A percentile compares a stretch with the other conserved stretches of the same genome.
phyloP scores from a whole-genome alignment of 2,797 vertebrate genomes.

The Prunella strophiata region DNA sequence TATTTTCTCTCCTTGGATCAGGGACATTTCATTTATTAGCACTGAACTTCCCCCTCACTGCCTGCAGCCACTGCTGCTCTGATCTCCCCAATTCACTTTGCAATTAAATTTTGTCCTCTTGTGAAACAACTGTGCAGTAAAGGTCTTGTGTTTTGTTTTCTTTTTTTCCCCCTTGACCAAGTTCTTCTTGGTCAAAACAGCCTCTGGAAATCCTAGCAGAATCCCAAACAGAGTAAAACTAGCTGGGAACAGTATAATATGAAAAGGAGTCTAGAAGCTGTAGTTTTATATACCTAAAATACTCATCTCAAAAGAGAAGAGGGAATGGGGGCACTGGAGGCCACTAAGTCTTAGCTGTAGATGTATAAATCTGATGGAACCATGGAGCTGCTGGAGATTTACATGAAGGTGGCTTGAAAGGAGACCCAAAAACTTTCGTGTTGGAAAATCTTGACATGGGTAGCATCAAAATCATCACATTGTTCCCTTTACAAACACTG shows the following conservation, averaged over 20 bases:
- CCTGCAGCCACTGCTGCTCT: conserved; percentile 68
- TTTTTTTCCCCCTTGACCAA: background rate
- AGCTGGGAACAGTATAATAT: background rate
- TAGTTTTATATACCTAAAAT: background rate
- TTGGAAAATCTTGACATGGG: background rate
- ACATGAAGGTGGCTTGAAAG: background rate
- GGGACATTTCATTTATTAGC: conserved; percentile 72
- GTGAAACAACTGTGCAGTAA: conserved; percentile 55
- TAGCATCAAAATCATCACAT: background rate
- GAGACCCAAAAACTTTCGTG: background rate
- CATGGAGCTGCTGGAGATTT: background rate
- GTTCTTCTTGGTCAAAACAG: conserved; percentile 57
- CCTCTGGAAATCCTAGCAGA: conserved; percentile 56
- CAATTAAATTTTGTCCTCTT: conserved; percentile 74
- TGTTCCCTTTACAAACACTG: background rate
- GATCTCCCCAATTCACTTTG: conserved; percentile 74
- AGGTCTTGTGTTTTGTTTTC: conserved; percentile 55
- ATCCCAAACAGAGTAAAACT: conserved; percentile 14
- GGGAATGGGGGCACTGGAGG: background rate
- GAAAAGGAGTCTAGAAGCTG: background rate
- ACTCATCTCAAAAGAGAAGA: background rate
- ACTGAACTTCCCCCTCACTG: conserved; percentile 54
- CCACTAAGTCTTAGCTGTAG: background rate
- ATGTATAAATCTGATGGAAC: background rate
- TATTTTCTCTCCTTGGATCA: conserved; percentile 69